Evolutionary conservation across 2,888 invertebrate species (phyloP).

Genomic region (Abrostola tripartita): DNA sequence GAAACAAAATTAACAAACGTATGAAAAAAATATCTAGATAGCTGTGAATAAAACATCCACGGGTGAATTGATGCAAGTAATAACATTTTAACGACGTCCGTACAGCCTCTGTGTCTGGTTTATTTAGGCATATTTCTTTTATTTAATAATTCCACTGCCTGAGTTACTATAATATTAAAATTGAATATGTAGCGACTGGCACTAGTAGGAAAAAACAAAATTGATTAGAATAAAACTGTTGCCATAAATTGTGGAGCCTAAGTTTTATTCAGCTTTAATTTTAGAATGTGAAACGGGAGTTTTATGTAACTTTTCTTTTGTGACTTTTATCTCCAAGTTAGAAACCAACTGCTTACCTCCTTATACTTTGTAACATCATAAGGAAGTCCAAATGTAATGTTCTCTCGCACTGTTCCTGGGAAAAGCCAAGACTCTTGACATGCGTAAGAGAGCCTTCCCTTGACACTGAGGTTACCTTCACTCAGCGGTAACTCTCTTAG

Average conservation of each 20-base stretch:
- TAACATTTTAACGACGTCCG: constrained; percentile 32
- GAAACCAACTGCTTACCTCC: constrained; percentile 70
- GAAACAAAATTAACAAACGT: constrained; percentile 14
- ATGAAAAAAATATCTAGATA: constrained; percentile 25
- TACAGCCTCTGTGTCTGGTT: constrained; percentile 10
- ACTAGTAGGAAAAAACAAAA: neutral
- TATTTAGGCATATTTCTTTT: neutral
- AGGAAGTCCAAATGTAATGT: constrained; percentile 93
- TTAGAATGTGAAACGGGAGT: no score
- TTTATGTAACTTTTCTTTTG: no score
- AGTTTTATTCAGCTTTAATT: no score
- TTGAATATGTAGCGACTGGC: neutral
- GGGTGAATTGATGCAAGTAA: constrained; percentile 32
- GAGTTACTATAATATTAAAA: neutral
- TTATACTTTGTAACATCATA: constrained; percentile 90
- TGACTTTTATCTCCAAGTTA: no score
- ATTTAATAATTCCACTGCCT: neutral
- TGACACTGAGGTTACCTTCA: constrained; percentile 88
- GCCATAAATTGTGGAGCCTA: no score
- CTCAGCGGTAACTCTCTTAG: constrained; percentile 90
- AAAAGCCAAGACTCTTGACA: constrained; percentile 96
- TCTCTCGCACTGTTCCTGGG: constrained; percentile 92
- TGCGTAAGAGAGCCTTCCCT: constrained; percentile 91
- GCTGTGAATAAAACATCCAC: constrained; percentile 44
- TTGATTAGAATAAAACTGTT: neutral